Evolutionary conservation across 2,888 invertebrate species (phyloP), one percentile per base, ranked within the genome.

Genomic region (Drosophila phalerata): DNA sequence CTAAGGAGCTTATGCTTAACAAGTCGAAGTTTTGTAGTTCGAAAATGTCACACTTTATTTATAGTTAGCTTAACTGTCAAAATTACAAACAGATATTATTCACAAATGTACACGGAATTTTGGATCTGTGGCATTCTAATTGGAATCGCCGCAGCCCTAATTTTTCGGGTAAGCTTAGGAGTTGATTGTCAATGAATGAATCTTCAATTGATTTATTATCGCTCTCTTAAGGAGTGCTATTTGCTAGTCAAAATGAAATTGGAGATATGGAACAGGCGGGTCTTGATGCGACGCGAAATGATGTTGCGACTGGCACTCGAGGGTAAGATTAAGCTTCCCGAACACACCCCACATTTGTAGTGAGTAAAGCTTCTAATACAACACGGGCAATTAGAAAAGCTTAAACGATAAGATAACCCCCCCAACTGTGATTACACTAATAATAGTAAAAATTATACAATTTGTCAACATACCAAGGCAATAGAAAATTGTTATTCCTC

Each of bases 81-180:
- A 77, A 72, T 68, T 71, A 28, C 9, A 28, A 34, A 25, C 37
- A 32, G 38, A 25, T 60, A 22, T 30, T 13, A n/a, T 34, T 42
- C 51, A 17, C 60, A 61, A 77, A 85, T 85, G 85, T 69, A 66
- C 69, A 69, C 62, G 61, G 81, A 81, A 48, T 69, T 84, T 61
- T 88, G 84, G 78, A 76, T 88, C 63, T 85, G 78, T 58, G 75
- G 69, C 69, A 52, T 85, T 56, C 65, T 88, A 13, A 55, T 88
- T 43, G 63, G 76, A 37, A 60, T 86, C 15, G 73, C 81, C 34
- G 43, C 62, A 9, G 62, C 78, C 11, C 61, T 85, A 4, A 48
- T 85, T 1, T 49, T 68, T 38, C 78, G 88, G 86, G 85, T 85
- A 73, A 74, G 86, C 66, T 38, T 6, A 15, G 1, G 34, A 8